Base-by-base conservation (phyloP, 2,888 invertebrate genomes). In the Diarsia mendica region DNA sequence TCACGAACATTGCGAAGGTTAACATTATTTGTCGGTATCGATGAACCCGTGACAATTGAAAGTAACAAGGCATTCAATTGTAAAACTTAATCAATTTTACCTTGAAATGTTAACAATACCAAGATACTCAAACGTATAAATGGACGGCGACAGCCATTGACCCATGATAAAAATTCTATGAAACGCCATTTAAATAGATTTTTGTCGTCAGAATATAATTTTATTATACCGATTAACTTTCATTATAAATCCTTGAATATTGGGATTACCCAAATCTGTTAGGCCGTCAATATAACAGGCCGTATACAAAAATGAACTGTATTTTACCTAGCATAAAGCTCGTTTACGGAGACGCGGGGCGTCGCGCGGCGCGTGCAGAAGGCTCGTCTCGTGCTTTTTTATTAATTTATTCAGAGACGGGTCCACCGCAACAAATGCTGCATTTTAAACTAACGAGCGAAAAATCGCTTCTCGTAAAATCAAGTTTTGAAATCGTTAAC, bases 1-100 rank as follows among this genome's bases (percentile, higher is more conserved):
- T 23, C 23, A 53, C 18, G 53, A 75, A 23, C 28, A 28, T 28
- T 71, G 39, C 58, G 53, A 81, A 33, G 20, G 46, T 23, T n/a
- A n/a, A n/a, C 3, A 44, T 2, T 51, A 51, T 58, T 70, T 20
- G 58, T 71, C 64, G 64, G 58, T 49, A 77, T 18, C 18, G 18
- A 11, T 60, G 18, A 60, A 58, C 28, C 13, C 28, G 33, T 20
- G 18, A 33, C 18, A 18, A 60, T 20, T 10, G 33, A 1, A 39
- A 39, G 33, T 2, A 23, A 39, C 11, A 39, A 33, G 20, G 3
- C 33, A 8, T 39, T 61, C 18, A 33, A 61, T 20, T 61, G 11
- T 6, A 61, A 60, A 58, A 0, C 28, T 39, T 61, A 20, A 6
- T 61, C 33, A 39, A 23, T 55, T 13, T 55, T 15, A 55, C 23